A percentile compares a stretch with the other conserved stretches of the same genome.
Evolutionary conservation across 2,797 vertebrate genomes (phyloP).

Genomic region (Falco rusticolus): DNA sequence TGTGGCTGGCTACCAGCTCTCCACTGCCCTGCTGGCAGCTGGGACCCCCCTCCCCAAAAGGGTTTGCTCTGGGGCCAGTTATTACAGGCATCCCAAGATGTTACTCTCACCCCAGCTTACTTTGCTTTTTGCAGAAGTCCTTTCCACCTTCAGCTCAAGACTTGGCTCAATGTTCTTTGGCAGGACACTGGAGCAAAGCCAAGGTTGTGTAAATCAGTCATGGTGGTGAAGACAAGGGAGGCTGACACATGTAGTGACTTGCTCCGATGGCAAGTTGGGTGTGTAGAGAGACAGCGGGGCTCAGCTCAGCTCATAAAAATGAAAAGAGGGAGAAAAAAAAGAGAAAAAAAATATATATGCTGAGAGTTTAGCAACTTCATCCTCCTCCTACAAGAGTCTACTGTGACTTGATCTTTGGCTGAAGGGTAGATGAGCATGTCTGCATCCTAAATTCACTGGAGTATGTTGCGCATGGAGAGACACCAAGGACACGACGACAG

Average conservation of each 20-base stretch:
- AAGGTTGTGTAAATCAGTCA: background rate
- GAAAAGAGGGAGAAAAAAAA: background rate
- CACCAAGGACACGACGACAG: background rate
- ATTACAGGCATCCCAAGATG: background rate
- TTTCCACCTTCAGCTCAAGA: background rate
- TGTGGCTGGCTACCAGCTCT: background rate
- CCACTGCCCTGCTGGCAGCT: background rate
- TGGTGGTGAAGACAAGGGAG: background rate
- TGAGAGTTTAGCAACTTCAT: background rate
- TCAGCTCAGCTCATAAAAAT: background rate
- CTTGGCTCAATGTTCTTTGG: background rate
- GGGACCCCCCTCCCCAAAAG: background rate
- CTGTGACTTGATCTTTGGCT: background rate
- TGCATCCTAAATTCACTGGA: background rate
- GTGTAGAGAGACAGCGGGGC: background rate
- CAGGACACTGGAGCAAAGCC: background rate
- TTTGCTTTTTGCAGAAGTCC: background rate
- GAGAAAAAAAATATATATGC: background rate
- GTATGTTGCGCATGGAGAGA: background rate
- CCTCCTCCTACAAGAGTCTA: background rate
- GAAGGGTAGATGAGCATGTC: background rate
- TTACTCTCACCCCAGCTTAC: background rate
- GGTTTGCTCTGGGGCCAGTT: background rate
- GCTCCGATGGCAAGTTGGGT: background rate
- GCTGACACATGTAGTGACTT: background rate